Base-by-base conservation (phyloP, 2,113 vertebrate genomes). In the Fulica atra region DNA sequence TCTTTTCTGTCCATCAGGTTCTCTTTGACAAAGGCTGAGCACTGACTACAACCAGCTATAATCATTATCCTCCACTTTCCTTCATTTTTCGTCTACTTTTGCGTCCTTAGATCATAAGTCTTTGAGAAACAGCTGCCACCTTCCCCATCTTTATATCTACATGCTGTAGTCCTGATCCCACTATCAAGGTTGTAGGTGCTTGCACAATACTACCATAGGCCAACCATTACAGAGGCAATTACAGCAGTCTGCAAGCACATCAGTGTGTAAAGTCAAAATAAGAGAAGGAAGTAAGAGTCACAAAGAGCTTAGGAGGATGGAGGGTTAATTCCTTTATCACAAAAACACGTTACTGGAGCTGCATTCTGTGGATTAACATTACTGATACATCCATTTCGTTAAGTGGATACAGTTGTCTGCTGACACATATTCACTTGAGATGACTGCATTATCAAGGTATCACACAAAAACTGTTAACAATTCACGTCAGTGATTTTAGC, bases 271-370 rank as follows among this genome's bases (percentile, higher is more conserved):
- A 73, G 54, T 59, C 35, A 40, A 60, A 66, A 23, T 6, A 61
- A 50, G 25, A 61, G 68, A 73, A 73, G 28, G 33, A 90, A 89
- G 14, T 59, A 63, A 66, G 40, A 93, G 46, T 54, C 54, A 86
- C 19, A 35, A 65, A 40, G 33, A 42, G 2, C 13, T 76, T 51
- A 38, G 57, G 28, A 79, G 7, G 15, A 68, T 15, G 29, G 46
- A 88, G 48, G 38, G 57, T 87, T 94, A 94, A 95, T 80, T 91
- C 28, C 46, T 81, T 92, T 87, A 76, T 76, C 44, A 79, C 53
- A 76, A 82, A 86, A n/a, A 26, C 40, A 21, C 72, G 40, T 69
- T 88, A 81, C n/a, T 81, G 63, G 65, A 86, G 60, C 51, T 74
- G 16, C 11, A 23, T 84, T 86, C 78, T 83, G 63, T 94, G 92